Percentiles rank a stretch among this genome's conserved stretches.
Conservation (phyloP, 2,113 vertebrate genomes). For the Tricholaema leucomelas region DNA sequence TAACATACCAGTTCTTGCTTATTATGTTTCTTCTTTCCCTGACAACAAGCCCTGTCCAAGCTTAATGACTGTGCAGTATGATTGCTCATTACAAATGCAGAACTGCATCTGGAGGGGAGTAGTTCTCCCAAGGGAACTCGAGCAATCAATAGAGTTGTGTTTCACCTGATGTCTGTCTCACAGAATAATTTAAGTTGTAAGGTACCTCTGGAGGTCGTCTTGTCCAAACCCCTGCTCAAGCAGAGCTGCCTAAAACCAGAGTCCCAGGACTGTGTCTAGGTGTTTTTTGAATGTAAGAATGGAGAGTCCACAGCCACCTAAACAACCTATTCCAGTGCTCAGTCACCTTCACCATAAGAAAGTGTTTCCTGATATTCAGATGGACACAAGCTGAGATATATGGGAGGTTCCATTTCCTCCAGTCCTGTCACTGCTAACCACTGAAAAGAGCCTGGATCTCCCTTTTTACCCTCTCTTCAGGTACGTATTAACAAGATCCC, state of each 20-base stretch:
- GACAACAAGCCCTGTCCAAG: neutral
- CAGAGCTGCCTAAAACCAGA: neutral
- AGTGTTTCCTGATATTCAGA: neutral
- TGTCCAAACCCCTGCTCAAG: neutral
- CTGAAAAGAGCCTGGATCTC: neutral
- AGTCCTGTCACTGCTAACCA: neutral
- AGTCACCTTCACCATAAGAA: neutral
- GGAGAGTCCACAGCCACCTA: neutral
- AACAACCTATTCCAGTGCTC: neutral
- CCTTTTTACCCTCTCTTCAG: neutral
- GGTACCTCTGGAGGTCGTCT: neutral
- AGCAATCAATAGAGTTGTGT: too few relatives aligned
- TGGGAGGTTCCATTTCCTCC: neutral
- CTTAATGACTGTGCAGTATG: neutral
- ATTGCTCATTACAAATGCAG: neutral
- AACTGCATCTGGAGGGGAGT: neutral
- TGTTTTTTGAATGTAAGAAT: neutral
- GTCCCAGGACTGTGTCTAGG: neutral
- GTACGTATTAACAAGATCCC: neutral
- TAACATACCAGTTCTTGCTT: neutral
- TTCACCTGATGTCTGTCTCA: neutral
- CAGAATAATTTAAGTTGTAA: neutral
- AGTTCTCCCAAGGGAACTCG: neutral
- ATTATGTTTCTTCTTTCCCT: neutral
- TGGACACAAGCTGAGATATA: neutral